Conservation (phyloP, 2,797 vertebrate species). For the Chelonia mydas region DNA sequence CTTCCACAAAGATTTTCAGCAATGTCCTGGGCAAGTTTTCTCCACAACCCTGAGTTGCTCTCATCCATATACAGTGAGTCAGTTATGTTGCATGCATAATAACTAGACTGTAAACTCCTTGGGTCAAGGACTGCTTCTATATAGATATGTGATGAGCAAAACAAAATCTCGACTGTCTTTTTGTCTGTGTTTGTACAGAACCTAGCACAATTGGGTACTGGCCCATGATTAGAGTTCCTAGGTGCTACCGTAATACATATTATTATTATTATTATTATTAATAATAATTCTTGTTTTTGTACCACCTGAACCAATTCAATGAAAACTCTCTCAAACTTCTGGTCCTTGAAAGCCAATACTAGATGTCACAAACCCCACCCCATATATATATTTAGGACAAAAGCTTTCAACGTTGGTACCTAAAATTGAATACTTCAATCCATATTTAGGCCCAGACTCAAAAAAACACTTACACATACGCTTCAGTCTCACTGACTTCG, state of each 20-base stretch:
- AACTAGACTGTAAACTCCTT: conserved; percentile 29
- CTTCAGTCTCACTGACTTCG: neutral
- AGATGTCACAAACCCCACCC: neutral
- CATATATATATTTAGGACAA: neutral
- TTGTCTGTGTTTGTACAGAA: neutral
- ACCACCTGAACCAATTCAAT: neutral
- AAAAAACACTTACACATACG: neutral
- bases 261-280: too few relatives aligned
- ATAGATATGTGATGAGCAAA: neutral
- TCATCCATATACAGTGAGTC: conserved; percentile 12
- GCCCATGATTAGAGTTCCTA: neutral
- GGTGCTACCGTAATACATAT: neutral
- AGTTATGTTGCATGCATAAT: conserved; percentile 33
- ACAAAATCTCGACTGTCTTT: conserved; percentile 22
- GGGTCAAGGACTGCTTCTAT: neutral
- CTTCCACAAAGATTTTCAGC: neutral
- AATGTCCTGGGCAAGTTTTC: neutral
- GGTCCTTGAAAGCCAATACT: neutral
- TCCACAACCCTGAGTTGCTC: rapidly evolving
- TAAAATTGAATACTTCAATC: neutral
- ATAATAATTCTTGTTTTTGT: conserved; percentile 27
- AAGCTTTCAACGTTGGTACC: neutral
- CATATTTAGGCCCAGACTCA: neutral
- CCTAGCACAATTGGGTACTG: neutral
- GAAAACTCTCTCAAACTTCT: neutral